A percentile compares a stretch with the other conserved stretches of the same genome.
phyloP scores from a whole-genome alignment of 2,113 vertebrate species.

The Antechinus flavipes region DNA sequence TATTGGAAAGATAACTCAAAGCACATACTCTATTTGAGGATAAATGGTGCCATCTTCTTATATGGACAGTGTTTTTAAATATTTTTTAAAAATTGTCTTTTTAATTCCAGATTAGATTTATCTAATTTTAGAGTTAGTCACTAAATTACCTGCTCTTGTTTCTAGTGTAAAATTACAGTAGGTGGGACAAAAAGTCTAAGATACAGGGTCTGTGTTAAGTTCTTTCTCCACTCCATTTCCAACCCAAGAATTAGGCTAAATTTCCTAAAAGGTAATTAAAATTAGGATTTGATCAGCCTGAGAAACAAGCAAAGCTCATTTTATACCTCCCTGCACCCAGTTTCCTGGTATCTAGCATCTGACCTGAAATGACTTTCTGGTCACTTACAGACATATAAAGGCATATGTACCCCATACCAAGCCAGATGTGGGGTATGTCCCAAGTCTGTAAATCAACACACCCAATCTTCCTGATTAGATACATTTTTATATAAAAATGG shows the following conservation, averaged over 20 bases:
- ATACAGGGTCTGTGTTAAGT: background rate
- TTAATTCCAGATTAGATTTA: background rate
- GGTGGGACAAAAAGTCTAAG: background rate
- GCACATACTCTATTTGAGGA: background rate
- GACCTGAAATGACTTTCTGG: background rate
- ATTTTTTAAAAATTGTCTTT: too few species aligned
- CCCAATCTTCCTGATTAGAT: background rate
- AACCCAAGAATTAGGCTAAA: background rate
- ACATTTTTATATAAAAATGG: background rate
- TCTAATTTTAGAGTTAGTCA: background rate
- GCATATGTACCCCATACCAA: background rate
- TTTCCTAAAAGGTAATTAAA: background rate
- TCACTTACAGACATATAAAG: background rate
- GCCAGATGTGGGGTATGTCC: background rate
- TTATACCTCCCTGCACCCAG: background rate
- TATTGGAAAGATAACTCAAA: background rate
- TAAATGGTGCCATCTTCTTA: background rate
- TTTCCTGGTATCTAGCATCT: background rate
- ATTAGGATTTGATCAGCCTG: background rate
- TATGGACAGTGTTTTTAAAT: background rate
- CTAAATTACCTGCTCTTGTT: background rate
- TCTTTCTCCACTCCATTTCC: background rate
- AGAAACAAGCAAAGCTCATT: background rate
- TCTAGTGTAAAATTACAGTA: background rate
- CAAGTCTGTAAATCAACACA: background rate